Base-by-base conservation (phyloP, 2,797 vertebrate genomes). In the Hozukius guyotensis region DNA sequence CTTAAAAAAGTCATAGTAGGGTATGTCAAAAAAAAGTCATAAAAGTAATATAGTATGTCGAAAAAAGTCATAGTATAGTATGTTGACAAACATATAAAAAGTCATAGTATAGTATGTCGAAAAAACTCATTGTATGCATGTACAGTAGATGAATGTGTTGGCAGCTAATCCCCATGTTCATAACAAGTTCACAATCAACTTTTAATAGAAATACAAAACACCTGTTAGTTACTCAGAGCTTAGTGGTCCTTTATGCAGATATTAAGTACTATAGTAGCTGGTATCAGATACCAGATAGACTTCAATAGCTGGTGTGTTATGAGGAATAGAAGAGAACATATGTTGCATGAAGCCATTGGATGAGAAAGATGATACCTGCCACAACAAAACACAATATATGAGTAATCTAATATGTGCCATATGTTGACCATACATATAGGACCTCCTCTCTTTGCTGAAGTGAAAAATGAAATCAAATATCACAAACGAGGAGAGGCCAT, bases 321-420 rank as follows among this genome's bases (percentile, higher is more conserved):
- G 88, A 91, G 84, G 72, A 90, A 90, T 80, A 52, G 80, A 5
- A 83, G 80, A 75, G 91, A 92, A 82, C 94, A 96, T 95, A 95
- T 95, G 95, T 88, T 88, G 90, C 83, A 93, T 92, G 92, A 87
- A 88, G 88, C 89, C 85, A 71, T 38, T 78, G 72, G 59, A 87
- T 87, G 84, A 87, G 91, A 91, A 94, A 94, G 89, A 87, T 36
- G 91, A 94, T 89, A 87, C 93, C 20, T 49, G 59, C 81, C 72
- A 80, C 89, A 89, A 94, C 94, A 94, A 94, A 95, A 93, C 88
- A 94, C 90, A 93, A 91, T 92, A 95, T 95, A 95, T 94, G 92
- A 92, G 94, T 95, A 95, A 95, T 94, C 89, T 89, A 94, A 95
- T 94, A 87, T 92, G 91, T 84, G 93, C 95, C 95, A 96, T 96